A percentile compares a stretch with the other conserved stretches of the same genome.
These are phyloP conservation scores for Holothuria glaberrima DNA, from an alignment of 35 echinoderm and acorn worm genomes.

Conservation along the genomic window DNA sequence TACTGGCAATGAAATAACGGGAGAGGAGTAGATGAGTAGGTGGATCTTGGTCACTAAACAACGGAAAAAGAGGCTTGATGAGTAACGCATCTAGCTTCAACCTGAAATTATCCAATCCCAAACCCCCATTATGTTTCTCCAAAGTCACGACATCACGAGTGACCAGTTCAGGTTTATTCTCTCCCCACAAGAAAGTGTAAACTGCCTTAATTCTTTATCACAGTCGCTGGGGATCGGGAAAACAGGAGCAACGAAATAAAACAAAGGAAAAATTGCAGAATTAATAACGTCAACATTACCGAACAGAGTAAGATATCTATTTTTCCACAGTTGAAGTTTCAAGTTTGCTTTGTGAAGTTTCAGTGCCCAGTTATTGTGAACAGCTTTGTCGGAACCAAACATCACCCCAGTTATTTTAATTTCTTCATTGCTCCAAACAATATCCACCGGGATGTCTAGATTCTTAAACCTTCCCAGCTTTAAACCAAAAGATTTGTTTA, in stretches of 20 bases:
- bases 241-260: conserved; percentile 7
- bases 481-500: neutral
- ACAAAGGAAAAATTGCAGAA: conserved; percentile 20
- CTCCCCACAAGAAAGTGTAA: neutral
- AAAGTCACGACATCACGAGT: neutral
- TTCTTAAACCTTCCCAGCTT: neutral
- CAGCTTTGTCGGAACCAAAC: neutral
- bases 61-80: neutral
- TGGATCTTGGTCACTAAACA: neutral
- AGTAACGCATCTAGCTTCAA: neutral
- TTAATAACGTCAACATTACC: neutral
- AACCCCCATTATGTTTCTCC: neutral
- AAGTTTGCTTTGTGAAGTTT: neutral
- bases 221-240: neutral
- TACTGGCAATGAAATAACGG: neutral
- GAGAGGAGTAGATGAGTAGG: neutral
- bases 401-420: conserved; percentile 6
- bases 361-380: neutral
- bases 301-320: neutral
- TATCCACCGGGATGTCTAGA: neutral
- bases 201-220: neutral
- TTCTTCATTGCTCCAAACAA: neutral
- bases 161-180: conserved; percentile 19
- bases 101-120: neutral
- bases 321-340: neutral